Conservation (phyloP, 1,140 invertebrate species). For the Gonioctena quinquepunctata region DNA sequence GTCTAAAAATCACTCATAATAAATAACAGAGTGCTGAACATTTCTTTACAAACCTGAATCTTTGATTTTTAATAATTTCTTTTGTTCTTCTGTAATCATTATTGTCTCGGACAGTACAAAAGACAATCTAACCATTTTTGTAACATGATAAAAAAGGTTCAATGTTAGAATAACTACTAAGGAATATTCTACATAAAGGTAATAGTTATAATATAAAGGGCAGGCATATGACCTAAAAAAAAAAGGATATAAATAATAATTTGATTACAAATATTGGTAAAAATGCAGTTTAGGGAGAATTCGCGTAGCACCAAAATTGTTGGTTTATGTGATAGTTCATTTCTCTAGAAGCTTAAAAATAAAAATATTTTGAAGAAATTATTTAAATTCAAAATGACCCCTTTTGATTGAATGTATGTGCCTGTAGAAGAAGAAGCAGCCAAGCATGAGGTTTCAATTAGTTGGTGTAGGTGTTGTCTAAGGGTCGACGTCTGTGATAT, state of each 20-base stretch:
- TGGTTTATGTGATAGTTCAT: too few relatives aligned
- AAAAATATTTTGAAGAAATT: too few relatives aligned
- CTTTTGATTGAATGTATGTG: too few relatives aligned
- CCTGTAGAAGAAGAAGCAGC: too few relatives aligned
- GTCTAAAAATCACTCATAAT: conserved; percentile 25
- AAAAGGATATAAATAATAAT: conserved; percentile 2
- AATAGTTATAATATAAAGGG: conserved; percentile 36
- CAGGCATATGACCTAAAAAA: conserved; percentile 44
- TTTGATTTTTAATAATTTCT: conserved; percentile 52
- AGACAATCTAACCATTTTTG: conserved; percentile 51
- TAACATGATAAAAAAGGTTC: conserved; percentile 55
- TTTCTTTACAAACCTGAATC: conserved; percentile 34
- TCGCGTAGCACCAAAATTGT: too few relatives aligned
- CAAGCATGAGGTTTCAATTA: too few relatives aligned
- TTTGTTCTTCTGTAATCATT: conserved; percentile 51
- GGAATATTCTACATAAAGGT: conserved; percentile 52
- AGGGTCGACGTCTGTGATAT: too few relatives aligned
- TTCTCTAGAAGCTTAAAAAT: too few relatives aligned
- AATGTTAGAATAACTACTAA: conserved; percentile 44
- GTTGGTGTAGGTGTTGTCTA: too few relatives aligned
- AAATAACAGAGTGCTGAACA: neutral
- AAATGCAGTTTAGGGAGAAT: too few relatives aligned
- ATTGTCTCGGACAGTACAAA: conserved; percentile 44
- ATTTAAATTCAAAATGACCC: too few relatives aligned
- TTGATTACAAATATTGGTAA: too few relatives aligned